Evolutionary conservation across 2,797 vertebrate species (phyloP), one percentile per base, ranked within the genome.

Genomic region (Mormyrus hasselquistii): DNA sequence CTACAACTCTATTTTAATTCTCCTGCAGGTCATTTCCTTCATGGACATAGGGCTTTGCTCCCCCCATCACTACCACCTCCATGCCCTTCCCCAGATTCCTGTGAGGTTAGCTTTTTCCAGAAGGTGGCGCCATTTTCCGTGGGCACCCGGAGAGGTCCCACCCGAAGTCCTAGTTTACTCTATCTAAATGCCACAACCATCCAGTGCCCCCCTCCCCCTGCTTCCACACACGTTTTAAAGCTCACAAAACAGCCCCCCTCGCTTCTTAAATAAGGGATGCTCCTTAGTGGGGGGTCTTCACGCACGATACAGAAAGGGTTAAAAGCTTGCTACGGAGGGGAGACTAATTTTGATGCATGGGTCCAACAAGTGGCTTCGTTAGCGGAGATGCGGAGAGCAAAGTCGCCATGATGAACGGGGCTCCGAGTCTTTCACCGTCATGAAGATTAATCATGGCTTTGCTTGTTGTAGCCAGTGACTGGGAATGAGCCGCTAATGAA

Each of bases 1-100:
- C 93, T 93, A 92, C 92, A 93, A 91, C 93, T 94, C 94, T 92
- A 94, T 94, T 93, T 93, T 91, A 92, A 94, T 94, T 94, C 93
- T 92, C 90, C 89, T 87, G 7, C 91, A 91, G 52, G 19, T 29
- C 50, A 52, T 29, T 55, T 91, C 14, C 1, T 5, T 16, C 92
- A 89, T 34, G 10, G 91, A 90, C 53, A 22, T 41, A 3, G 8
- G 87, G 47, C 6, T 9, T 59, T 25, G 65, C 25, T 1, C 9
- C 16, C 55, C 19, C 19, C 16, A n/a, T n/a, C 57, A 65, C 22
- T 12, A n/a, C 44, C 62, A 34, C 22, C 47, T 59, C 38, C 55
- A 44, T 12, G 34, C 29, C 34, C 86, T 41, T 47, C 29, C 34
- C 50, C 16, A 19, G 16, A 57, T 29, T 8, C 52, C 34, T 86